Base-by-base conservation (phyloP, 2,113 vertebrate species). In the Quiscalus mexicanus region DNA sequence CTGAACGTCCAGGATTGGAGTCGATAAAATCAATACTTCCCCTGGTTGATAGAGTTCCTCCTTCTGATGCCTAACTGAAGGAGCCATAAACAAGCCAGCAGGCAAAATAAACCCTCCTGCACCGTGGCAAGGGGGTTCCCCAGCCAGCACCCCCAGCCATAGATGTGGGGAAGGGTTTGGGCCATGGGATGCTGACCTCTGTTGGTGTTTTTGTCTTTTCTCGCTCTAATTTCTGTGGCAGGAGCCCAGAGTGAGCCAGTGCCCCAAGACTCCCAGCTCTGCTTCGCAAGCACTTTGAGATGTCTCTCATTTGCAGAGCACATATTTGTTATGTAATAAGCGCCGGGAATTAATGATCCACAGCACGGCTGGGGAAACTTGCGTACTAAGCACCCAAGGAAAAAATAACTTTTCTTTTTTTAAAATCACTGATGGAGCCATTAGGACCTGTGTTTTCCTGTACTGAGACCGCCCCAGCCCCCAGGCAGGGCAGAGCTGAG, bases 271-370 rank as follows among this genome's bases (percentile, higher is more conserved):
- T 96, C 96, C 87, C 73, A 77, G 79, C 92, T 81, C 41, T 89
- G 62, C 83, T 84, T 89, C 2, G 65, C 77, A 49, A 87, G 81
- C 76, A 67, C 42, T 89, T 95, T 78, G 70, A 91, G 93, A 78
- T 41, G 75, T 78, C 81, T 96, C 95, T 97, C 90, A 80, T 95
- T 97, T 98, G 84, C 91, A 97, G 97, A 97, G 93, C 97, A 97
- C 47, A 94, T 97, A 98, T 98, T 98, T 98, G 95, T 97, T 98
- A 95, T 96, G 83, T 97, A 96, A 95, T 90, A 92, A 97, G 59
- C 58, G 17, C 94, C 96, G 96, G 96, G 97, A 98, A 97, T 98
- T 98, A 98, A 98, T 96, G 97, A 97, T 90, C 96, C 88, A 19
- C 87, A 23, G 84, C 49, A 24, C 62, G 70, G 73, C 84, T 73